phyloP scores from a whole-genome alignment of 2,888 invertebrate species.

The Tigriopus californicus region DNA sequence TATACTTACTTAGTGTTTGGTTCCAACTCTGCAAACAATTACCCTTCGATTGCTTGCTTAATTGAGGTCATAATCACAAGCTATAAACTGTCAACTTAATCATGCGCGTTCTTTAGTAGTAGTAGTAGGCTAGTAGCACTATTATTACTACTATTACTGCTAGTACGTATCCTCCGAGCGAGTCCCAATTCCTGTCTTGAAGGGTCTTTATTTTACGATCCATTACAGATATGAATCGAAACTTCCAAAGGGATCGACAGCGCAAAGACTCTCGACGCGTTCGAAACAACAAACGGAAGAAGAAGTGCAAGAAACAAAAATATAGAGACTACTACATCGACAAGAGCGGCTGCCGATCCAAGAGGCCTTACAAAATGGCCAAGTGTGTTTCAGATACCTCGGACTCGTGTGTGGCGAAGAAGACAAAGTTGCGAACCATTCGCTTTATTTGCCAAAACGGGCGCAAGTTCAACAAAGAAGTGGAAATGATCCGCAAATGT shows the following conservation, averaged over 20 bases:
- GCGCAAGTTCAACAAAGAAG: slow-evolving; percentile 79
- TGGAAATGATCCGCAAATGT: slow-evolving; percentile 90
- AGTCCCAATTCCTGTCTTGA: neutral
- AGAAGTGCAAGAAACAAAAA: slow-evolving; percentile 58
- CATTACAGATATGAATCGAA: neutral
- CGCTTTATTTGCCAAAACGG: slow-evolving; percentile 71
- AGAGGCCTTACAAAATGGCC: slow-evolving; percentile 15
- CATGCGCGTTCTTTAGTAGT: too few species aligned
- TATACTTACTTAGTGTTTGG: too few species aligned
- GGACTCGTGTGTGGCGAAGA: slow-evolving; percentile 7
- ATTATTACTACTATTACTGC: too few species aligned
- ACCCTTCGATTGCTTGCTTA: too few species aligned
- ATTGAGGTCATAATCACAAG: too few species aligned
- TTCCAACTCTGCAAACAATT: too few species aligned
- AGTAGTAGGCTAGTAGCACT: neutral
- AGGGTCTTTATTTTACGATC: neutral
- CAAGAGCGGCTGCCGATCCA: slow-evolving; percentile 50
- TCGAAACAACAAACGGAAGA: neutral
- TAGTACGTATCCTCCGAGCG: neutral
- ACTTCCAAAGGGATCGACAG: neutral
- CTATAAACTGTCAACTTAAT: too few species aligned
- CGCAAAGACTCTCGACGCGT: neutral
- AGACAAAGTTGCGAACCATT: slow-evolving; percentile 7
- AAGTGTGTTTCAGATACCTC: slow-evolving; percentile 9
- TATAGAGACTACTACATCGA: slow-evolving; percentile 76